Conservation (phyloP, 2,113 vertebrate species). For the Microcebus lehilahytsara region DNA sequence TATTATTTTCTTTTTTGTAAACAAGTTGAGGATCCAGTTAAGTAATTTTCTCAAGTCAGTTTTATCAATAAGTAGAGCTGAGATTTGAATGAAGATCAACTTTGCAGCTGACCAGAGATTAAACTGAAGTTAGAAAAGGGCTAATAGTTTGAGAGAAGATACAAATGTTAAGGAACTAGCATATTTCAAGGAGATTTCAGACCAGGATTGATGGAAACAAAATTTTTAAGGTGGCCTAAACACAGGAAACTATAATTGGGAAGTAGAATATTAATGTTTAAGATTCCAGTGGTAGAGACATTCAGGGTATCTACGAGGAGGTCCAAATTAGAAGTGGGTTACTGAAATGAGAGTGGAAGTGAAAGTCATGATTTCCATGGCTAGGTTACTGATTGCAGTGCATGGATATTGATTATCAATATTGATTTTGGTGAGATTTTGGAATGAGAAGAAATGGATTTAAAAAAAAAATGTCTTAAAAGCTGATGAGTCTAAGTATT, state of each 20-base stretch:
- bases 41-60: background rate
- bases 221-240: background rate
- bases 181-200: background rate
- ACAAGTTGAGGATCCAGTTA: background rate
- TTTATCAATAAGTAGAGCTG: background rate
- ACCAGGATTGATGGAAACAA: background rate
- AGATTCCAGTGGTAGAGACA: background rate
- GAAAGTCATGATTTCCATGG: background rate
- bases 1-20: background rate
- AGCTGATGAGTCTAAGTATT: background rate
- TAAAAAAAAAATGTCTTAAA: conserved; percentile 19
- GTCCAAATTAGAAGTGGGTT: background rate
- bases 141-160: background rate
- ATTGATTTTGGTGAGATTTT: background rate
- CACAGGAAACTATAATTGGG: background rate
- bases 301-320: background rate
- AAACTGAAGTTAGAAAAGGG: background rate
- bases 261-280: background rate
- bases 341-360: background rate
- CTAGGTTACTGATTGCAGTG: background rate
- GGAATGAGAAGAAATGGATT: conserved; percentile 15
- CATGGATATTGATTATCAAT: background rate
- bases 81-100: background rate
- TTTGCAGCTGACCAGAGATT: background rate
- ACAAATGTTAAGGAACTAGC: background rate